A percentile compares a stretch with the other conserved stretches of the same genome.
Evolutionary conservation across 2,797 vertebrate genomes (phyloP).

Genomic region (Eulemur coronatus): DNA sequence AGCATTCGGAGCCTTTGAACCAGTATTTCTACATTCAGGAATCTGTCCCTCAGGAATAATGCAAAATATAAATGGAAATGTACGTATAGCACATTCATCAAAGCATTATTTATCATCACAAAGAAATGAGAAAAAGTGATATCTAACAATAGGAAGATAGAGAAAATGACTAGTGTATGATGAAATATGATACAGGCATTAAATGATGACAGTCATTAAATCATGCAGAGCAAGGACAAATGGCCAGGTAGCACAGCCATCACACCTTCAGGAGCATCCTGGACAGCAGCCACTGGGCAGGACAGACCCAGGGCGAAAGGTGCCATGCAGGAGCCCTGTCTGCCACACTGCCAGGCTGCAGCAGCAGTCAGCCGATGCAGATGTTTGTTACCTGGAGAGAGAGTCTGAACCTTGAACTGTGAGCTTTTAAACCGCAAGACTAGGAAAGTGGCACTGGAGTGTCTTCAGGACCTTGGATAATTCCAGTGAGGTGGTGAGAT

Average conservation of each 20-base stretch:
- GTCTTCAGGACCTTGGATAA: neutral
- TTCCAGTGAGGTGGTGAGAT: rapidly evolving
- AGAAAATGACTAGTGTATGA: too few relatives aligned
- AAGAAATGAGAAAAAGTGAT: neutral
- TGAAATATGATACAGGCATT: neutral
- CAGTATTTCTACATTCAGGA: neutral
- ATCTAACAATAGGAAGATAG: neutral
- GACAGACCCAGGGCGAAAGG: neutral
- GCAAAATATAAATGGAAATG: neutral
- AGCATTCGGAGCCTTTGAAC: too few relatives aligned
- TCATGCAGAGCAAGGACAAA: too few relatives aligned
- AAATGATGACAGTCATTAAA: too few relatives aligned
- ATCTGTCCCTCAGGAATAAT: neutral
- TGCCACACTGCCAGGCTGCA: neutral
- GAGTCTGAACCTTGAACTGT: neutral
- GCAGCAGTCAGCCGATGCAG: rapidly evolving
- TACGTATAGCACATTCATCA: too few relatives aligned
- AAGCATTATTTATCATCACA: neutral
- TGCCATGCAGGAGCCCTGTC: rapidly evolving
- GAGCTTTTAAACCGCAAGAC: neutral
- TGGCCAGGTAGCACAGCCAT: too few relatives aligned
- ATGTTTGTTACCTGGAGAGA: neutral
- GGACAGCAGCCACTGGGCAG: neutral
- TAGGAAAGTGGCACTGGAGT: neutral
- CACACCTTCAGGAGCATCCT: rapidly evolving